A percentile compares a stretch with the other conserved stretches of the same genome.
These are phyloP conservation scores for Heliconius himera DNA, from an alignment of 1,140 invertebrate species.

Conservation along the genomic window DNA sequence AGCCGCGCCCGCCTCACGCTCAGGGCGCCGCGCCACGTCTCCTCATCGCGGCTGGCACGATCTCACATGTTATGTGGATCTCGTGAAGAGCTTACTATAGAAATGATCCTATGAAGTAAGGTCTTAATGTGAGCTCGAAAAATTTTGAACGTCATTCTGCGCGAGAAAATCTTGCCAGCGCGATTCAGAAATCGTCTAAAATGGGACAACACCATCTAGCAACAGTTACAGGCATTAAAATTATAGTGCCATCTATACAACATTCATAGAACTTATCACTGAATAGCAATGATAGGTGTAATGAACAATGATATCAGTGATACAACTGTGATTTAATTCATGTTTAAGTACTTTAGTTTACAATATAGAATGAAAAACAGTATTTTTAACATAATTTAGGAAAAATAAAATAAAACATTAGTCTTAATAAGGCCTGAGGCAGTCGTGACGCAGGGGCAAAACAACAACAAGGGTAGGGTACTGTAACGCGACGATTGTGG, in stretches of 20 bases:
- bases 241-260: neutral
- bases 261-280: too few species aligned
- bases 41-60: conserved; percentile 46
- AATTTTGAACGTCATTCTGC: neutral
- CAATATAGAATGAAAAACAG: too few species aligned
- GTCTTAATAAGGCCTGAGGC: too few species aligned
- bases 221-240: neutral
- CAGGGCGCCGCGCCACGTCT: conserved; percentile 51
- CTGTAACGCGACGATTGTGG: too few species aligned
- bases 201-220: conserved; percentile 45
- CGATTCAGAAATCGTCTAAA: conserved; percentile 14
- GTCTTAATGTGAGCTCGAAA: neutral
- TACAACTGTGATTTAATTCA: too few species aligned
- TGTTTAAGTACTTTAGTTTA: too few species aligned
- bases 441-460: too few species aligned
- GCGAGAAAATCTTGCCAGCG: conserved; percentile 34
- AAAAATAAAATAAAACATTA: too few species aligned
- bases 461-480: too few species aligned
- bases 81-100: conserved; percentile 51
- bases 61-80: conserved; percentile 43
- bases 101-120: conserved; percentile 65
- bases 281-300: too few species aligned
- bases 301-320: too few species aligned
- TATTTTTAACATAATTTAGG: too few species aligned
- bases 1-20: conserved; percentile 35